phyloP scores from a whole-genome alignment of 2,888 invertebrate species.

The Synanthedon vespiformis region DNA sequence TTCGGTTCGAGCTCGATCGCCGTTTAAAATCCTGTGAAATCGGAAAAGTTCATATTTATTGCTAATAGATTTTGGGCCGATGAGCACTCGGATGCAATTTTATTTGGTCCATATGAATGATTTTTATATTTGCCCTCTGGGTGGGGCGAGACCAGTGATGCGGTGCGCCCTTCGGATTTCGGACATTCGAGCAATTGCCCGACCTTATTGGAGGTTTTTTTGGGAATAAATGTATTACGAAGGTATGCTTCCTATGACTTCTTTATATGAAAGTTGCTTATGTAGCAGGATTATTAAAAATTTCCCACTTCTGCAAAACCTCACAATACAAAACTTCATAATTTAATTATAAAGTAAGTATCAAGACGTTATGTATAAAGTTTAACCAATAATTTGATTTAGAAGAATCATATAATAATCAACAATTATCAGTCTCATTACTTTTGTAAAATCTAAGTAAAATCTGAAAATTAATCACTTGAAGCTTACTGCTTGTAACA shows the following conservation, averaged over 20 bases:
- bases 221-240: neutral
- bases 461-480: too few relatives aligned
- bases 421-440: too few relatives aligned
- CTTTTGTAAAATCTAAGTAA: too few relatives aligned
- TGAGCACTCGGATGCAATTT: slow-evolving; percentile 68
- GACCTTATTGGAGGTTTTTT: slow-evolving; percentile 28
- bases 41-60: slow-evolving; percentile 71
- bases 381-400: too few relatives aligned
- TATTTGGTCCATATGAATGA: slow-evolving; percentile 69
- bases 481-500: too few relatives aligned
- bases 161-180: slow-evolving; percentile 41
- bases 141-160: slow-evolving; percentile 29
- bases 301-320: too few relatives aligned
- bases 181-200: slow-evolving; percentile 41
- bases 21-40: slow-evolving; percentile 66
- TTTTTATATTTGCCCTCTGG: slow-evolving; percentile 64
- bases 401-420: too few relatives aligned
- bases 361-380: too few relatives aligned
- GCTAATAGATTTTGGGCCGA: slow-evolving; percentile 68
- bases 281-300: too few relatives aligned
- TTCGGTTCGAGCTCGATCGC: slow-evolving; percentile 24
- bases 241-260: neutral
- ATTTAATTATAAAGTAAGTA: too few relatives aligned
- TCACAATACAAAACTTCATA: too few relatives aligned
- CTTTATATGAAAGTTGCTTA: too few relatives aligned